Evolutionary conservation across 1,140 invertebrate species (phyloP).

Genomic region (Luehdorfia chinensis): DNA sequence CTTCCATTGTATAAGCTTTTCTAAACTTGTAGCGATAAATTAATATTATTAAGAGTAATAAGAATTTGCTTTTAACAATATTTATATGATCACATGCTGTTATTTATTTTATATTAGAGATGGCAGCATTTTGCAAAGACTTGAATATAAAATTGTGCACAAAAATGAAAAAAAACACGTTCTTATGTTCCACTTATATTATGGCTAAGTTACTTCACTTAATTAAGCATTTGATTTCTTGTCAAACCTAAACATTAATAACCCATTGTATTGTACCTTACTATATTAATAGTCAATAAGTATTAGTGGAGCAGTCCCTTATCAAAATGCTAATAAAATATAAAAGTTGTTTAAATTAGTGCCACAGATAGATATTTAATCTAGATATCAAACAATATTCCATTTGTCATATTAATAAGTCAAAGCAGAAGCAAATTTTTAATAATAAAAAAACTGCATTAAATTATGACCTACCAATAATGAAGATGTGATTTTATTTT

Average conservation of each 20-base stretch:
- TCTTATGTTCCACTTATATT: too few relatives aligned
- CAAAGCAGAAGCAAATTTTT: constrained; percentile 72
- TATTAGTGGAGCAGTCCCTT: constrained; percentile 55
- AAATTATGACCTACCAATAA: constrained; percentile 76
- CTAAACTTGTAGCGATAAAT: too few relatives aligned
- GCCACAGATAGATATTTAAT: constrained; percentile 72
- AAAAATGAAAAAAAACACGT: too few relatives aligned
- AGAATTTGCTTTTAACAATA: not conserved
- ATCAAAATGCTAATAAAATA: constrained; percentile 70
- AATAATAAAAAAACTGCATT: constrained; percentile 73
- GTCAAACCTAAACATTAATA: constrained; percentile 22
- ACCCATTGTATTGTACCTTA: constrained; percentile 43
- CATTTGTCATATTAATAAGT: constrained; percentile 76
- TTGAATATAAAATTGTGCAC: too few relatives aligned
- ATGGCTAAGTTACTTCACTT: not conserved
- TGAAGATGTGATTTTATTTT: constrained; percentile 51
- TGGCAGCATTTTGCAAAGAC: too few relatives aligned
- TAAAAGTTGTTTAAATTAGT: constrained; percentile 77
- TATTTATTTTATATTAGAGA: too few relatives aligned
- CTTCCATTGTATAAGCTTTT: not conserved
- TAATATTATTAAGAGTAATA: too few relatives aligned
- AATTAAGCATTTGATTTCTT: constrained; percentile 5
- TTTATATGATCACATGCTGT: too few relatives aligned
- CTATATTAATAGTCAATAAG: constrained; percentile 41
- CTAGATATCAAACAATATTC: constrained; percentile 75